A percentile compares a stretch with the other conserved stretches of the same genome.
Evolutionary conservation across 2,797 vertebrate genomes (phyloP).

Genomic region (Lophius americanus): DNA sequence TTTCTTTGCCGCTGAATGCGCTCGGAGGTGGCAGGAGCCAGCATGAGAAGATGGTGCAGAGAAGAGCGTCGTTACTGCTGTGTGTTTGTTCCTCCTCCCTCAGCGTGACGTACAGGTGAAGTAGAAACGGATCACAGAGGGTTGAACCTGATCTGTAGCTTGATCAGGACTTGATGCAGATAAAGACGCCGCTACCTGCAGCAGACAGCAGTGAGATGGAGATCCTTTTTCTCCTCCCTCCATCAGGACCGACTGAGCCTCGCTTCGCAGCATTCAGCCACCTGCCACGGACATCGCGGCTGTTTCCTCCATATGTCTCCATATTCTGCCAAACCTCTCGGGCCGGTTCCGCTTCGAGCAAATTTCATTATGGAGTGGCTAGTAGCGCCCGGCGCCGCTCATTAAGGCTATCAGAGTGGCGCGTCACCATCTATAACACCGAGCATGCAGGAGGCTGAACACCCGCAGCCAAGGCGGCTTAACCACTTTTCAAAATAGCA

Average conservation of each 20-base stretch:
- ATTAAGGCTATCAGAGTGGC: conserved; percentile 91
- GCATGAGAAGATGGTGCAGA: conserved; percentile 11
- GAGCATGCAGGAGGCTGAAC: conserved; percentile 56
- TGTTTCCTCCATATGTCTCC: conserved; percentile 94
- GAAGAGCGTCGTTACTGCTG: background rate
- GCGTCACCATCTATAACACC: conserved; percentile 86
- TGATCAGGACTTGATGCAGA: too few species aligned
- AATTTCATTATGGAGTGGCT: conserved; percentile 94
- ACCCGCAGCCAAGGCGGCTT: conserved; percentile 40
- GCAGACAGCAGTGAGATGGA: conserved; percentile 9
- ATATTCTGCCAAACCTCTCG: conserved; percentile 90
- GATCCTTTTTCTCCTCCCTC: conserved; percentile 65
- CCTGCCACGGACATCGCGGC: conserved; percentile 90
- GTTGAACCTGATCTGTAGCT: too few species aligned
- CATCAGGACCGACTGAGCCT: conserved; percentile 80
- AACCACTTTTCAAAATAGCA: conserved; percentile 46
- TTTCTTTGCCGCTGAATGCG: conserved; percentile 52
- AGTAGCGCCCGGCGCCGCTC: conserved; percentile 83
- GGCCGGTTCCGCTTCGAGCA: conserved; percentile 91
- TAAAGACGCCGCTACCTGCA: too few species aligned
- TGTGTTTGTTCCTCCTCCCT: conserved; percentile 13
- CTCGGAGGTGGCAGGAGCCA: conserved; percentile 56
- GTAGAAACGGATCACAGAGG: conserved; percentile 9
- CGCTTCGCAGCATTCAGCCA: conserved; percentile 81
- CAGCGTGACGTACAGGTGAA: conserved; percentile 11